These are phyloP conservation scores for Osmerus eperlanus DNA, from an alignment of 2,113 vertebrate genomes.

Conservation along the genomic window DNA sequence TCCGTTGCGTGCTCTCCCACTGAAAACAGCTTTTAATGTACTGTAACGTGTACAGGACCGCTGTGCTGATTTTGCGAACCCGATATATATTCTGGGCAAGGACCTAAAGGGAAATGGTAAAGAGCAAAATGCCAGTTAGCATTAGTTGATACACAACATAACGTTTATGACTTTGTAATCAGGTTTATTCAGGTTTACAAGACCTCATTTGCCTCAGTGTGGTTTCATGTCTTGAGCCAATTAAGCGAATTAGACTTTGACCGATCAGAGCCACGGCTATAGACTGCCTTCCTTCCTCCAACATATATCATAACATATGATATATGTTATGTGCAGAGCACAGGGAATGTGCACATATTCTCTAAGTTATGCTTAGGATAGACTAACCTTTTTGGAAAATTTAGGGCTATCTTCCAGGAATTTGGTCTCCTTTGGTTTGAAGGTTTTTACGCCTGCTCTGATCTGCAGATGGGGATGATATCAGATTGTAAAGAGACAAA, in stretches of 20 bases:
- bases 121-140: conserved; percentile 57
- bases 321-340: background rate
- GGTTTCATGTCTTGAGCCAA: conserved; percentile 44
- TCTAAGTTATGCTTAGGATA: background rate
- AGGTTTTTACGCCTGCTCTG: conserved; percentile 85
- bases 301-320: no score
- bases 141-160: conserved; percentile 56
- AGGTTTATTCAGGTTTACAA: conserved; percentile 55
- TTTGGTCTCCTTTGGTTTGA: conserved; percentile 82
- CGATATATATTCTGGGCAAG: conserved; percentile 92
- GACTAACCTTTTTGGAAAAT: conserved; percentile 91
- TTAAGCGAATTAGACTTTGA: conserved; percentile 36
- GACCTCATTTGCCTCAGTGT: conserved; percentile 29
- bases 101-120: conserved; percentile 76
- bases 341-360: no score
- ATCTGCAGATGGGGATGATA: conserved; percentile 67
- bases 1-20: conserved; percentile 90
- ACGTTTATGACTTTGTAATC: conserved; percentile 58
- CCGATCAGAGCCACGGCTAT: conserved; percentile 27
- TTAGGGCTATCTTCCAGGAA: conserved; percentile 84
- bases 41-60: conserved; percentile 88
- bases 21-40: conserved; percentile 98
- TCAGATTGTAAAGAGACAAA: background rate
- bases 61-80: conserved; percentile 90
- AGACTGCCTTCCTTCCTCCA: background rate